Percentiles rank a stretch among this genome's conserved stretches.
These are phyloP conservation scores for Babylonia areolata DNA, from an alignment of 1,140 invertebrate species.

Conservation along the genomic window DNA sequence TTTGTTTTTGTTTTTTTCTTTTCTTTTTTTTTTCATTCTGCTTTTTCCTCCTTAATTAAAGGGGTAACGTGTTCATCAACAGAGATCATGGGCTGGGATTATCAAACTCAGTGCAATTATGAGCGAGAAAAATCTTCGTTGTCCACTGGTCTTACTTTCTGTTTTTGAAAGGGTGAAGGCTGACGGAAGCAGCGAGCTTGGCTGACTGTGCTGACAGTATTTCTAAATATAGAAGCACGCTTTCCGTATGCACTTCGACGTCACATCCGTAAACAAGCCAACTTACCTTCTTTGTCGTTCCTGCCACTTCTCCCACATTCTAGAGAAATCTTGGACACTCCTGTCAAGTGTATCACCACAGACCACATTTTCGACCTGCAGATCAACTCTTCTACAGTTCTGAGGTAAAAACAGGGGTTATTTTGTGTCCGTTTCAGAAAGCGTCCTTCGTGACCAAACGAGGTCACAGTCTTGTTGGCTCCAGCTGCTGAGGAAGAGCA, in stretches of 20 bases:
- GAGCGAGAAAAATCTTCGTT: too few species aligned
- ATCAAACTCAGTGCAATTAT: too few species aligned
- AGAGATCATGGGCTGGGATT: too few species aligned
- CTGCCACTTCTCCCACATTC: constrained; percentile 20
- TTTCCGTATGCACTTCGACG: constrained; percentile 17
- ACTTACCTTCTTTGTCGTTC: constrained; percentile 24
- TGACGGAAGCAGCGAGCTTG: too few species aligned
- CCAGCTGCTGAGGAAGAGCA: constrained; percentile 13
- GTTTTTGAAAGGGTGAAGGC: too few species aligned
- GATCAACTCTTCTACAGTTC: background rate
- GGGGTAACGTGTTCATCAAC: too few species aligned
- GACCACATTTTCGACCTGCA: background rate
- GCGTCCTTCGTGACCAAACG: constrained; percentile 18
- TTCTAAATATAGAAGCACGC: constrained; percentile 24
- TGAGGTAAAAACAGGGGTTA: background rate
- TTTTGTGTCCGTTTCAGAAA: constrained; percentile 6
- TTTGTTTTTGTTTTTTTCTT: too few species aligned
- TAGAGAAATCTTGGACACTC: constrained; percentile 5
- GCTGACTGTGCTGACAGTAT: background rate
- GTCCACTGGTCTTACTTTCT: too few species aligned
- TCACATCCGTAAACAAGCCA: constrained; percentile 39
- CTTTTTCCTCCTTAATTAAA: too few species aligned
- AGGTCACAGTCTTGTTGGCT: constrained; percentile 30
- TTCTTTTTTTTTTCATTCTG: too few species aligned
- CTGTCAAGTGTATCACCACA: background rate